A percentile compares a stretch with the other conserved stretches of the same genome.
Evolutionary conservation across 1,140 invertebrate genomes (phyloP).

Genomic region (Sitobion miscanthi): DNA sequence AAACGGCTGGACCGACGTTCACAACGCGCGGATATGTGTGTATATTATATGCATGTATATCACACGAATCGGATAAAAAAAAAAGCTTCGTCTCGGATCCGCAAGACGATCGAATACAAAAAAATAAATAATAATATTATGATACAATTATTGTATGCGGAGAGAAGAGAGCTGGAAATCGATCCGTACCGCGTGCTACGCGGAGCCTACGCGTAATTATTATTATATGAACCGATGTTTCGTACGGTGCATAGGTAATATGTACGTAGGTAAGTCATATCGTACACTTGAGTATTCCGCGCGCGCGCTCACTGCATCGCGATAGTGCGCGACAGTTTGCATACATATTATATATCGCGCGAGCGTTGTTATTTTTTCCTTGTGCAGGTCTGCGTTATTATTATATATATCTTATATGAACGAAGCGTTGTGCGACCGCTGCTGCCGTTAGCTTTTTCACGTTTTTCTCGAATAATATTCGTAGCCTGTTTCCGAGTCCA

Average conservation of each 20-base stretch:
- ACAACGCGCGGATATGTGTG: background rate
- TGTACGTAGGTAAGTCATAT: background rate
- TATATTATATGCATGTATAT: background rate
- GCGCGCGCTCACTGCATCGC: background rate
- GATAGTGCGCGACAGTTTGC: background rate
- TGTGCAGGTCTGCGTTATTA: too few relatives aligned
- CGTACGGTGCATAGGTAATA: background rate
- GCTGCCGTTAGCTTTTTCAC: background rate
- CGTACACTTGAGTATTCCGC: background rate
- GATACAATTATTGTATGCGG: background rate
- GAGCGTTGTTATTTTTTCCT: too few relatives aligned
- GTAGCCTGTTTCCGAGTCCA: background rate
- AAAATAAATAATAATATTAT: too few relatives aligned
- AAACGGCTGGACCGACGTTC: background rate
- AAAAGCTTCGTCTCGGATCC: background rate
- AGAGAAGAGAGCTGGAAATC: background rate
- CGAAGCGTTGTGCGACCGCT: background rate
- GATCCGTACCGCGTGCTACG: background rate
- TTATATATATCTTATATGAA: too few relatives aligned
- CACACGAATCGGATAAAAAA: background rate
- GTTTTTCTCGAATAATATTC: background rate
- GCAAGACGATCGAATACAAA: background rate
- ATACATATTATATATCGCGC: slow-evolving; percentile 11
- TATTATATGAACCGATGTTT: background rate
- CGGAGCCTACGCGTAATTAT: background rate